Base-by-base conservation (phyloP, 2,888 invertebrate genomes). In the Liposcelis brunnea region DNA sequence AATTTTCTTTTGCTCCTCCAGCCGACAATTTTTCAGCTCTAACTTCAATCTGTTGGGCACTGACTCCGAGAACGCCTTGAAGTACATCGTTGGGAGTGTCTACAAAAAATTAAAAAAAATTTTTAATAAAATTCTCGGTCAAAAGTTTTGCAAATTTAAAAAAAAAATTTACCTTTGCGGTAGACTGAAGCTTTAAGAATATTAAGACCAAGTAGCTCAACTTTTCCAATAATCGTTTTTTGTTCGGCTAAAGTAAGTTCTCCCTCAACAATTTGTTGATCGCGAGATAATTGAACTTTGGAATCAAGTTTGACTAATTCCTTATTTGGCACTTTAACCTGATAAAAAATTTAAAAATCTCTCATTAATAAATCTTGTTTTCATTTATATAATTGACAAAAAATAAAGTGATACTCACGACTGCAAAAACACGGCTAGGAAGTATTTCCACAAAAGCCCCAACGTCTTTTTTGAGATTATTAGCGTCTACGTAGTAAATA, bases 291-390 rank as follows among this genome's bases (percentile, higher is more conserved):
- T n/a, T 34, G 38, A 15, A 14, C 35, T 40, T 49, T 15, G 36
- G 16, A 8, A 32, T 49, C 49, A 26, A 49, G 7, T 3, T 37
- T 36, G 10, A 42, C 31, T 14, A 49, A 10, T 2, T 31, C 35
- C 33, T 44, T 38, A 15, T 49, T 49, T n/a, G 52, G 51, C 34
- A 47, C 34, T 35, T 48, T 48, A 10, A 49, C 43, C 50, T 52
- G 42, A 2, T 34, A 42, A 19, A 32, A 19, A 44, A 18, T 6
- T 6, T 6, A 26, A 26, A 26, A n/a, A n/a, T n/a, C n/a, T n/a
- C n/a, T n/a, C n/a, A n/a, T n/a, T n/a, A n/a, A n/a, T n/a, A n/a
- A n/a, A n/a, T n/a, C n/a, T n/a, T n/a, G n/a, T n/a, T n/a, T 26
- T 26, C 4, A 26, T 26, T 26, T 26, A 26, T 8, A 6, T 26